Conservation (phyloP, 2,888 invertebrate genomes). For the Catocala fraxini region DNA sequence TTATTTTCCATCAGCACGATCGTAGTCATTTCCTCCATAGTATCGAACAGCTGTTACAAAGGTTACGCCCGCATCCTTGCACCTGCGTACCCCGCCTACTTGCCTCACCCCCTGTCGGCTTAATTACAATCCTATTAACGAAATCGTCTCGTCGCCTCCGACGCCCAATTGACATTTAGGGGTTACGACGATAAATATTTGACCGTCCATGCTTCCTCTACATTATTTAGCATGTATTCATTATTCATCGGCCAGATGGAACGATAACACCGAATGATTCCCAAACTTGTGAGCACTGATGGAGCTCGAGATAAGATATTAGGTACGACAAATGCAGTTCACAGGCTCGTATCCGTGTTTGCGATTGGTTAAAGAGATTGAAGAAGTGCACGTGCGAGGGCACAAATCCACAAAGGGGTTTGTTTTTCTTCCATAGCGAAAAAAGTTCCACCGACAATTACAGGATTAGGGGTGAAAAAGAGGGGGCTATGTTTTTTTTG, state of each 20-base stretch:
- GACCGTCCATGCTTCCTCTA: conserved; percentile 55
- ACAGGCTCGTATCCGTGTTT: conserved; percentile 62
- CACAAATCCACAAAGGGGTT: conserved; percentile 76
- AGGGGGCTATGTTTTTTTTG: conserved; percentile 67
- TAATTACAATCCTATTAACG: conserved; percentile 81
- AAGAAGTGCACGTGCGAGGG: conserved; percentile 78
- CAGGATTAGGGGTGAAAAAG: conserved; percentile 80
- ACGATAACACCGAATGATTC: conserved; percentile 55
- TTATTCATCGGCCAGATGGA: conserved; percentile 56
- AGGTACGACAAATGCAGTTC: conserved; percentile 69
- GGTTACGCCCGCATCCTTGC: conserved; percentile 81
- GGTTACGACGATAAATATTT: conserved; percentile 61
- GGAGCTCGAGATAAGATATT: conserved; percentile 64
- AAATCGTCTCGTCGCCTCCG: conserved; percentile 66
- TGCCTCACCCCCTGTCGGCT: conserved; percentile 65
- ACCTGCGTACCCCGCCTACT: conserved; percentile 71
- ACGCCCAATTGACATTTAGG: conserved; percentile 65
- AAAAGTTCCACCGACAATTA: conserved; percentile 80
- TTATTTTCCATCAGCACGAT: conserved; percentile 65
- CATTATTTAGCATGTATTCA: conserved; percentile 54
- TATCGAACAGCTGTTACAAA: conserved; percentile 81
- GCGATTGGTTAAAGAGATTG: conserved; percentile 73
- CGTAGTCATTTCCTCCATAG: conserved; percentile 72
- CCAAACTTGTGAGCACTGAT: conserved; percentile 51
- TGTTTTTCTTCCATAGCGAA: conserved; percentile 71